Conservation (phyloP, 2,797 vertebrate genomes). For the Etheostoma nigrum region DNA sequence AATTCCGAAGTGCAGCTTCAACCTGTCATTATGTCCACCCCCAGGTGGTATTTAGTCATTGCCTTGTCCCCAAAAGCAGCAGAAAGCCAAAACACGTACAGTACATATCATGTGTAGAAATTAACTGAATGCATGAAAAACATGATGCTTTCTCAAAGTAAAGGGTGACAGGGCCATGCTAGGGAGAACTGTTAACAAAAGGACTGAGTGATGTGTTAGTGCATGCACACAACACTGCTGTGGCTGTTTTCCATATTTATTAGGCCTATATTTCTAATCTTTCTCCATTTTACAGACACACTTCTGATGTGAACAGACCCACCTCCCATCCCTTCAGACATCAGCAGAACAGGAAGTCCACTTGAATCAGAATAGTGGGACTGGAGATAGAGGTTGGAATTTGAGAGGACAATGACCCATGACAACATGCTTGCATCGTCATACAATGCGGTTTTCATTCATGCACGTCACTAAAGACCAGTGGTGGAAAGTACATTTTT, state of each 20-base stretch:
- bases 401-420: conserved; percentile 56
- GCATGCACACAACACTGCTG: conserved; percentile 7
- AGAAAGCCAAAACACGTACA: not conserved
- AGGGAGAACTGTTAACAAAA: conserved; percentile 12
- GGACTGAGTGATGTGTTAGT: conserved; percentile 24
- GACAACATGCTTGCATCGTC: conserved; percentile 35
- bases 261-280: conserved; percentile 51
- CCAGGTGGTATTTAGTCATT: not conserved
- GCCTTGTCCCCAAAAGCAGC: conserved; percentile 3
- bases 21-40: not conserved
- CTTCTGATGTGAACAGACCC: conserved; percentile 29
- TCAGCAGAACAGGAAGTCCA: conserved; percentile 58
- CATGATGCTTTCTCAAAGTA: not conserved
- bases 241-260: conserved; percentile 59
- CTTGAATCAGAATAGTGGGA: conserved; percentile 44
- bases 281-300: conserved; percentile 50
- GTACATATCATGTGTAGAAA: not conserved
- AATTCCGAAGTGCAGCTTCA: not conserved
- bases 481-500: too few relatives aligned
- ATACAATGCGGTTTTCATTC: not conserved
- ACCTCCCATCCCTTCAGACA: conserved; percentile 31
- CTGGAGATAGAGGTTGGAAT: conserved; percentile 40
- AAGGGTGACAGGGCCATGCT: conserved; percentile 8
- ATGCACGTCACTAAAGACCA: too few relatives aligned
- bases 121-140: not conserved